Conservation (phyloP, 2,113 vertebrate genomes). For the Gorsachius goisagi region DNA sequence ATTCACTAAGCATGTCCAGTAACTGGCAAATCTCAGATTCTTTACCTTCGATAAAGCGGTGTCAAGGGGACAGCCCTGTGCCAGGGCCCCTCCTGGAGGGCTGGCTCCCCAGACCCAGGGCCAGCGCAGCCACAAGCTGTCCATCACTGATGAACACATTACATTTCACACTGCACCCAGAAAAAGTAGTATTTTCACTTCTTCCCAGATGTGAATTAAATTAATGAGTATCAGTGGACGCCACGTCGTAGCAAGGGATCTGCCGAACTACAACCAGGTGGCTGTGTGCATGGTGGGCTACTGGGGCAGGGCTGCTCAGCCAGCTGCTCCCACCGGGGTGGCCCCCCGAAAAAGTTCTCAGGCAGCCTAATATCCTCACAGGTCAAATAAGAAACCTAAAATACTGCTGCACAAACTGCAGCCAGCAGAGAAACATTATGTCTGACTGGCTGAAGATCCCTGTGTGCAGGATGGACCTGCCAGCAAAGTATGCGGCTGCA, state of each 20-base stretch:
- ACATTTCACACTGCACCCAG: not conserved
- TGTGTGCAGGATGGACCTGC: not conserved
- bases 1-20: not conserved
- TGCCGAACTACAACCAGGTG: not conserved
- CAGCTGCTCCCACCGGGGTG: too few species aligned
- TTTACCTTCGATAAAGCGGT: not conserved
- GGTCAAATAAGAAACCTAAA: not conserved
- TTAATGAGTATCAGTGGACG: not conserved
- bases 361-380: not conserved
- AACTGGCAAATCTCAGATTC: not conserved
- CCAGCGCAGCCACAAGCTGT: rapidly evolving
- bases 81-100: not conserved
- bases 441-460: not conserved
- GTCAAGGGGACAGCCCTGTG: not conserved
- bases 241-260: not conserved
- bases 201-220: not conserved
- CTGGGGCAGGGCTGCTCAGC: not conserved
- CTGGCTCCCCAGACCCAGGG: not conserved
- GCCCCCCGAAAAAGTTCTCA: not conserved
- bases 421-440: not conserved
- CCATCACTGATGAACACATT: not conserved
- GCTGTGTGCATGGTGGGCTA: rapidly evolving
- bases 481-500: not conserved
- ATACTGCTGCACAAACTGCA: not conserved
- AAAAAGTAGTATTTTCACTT: not conserved